phyloP scores from a whole-genome alignment of 2,797 vertebrate species.

The Bucorvus abyssinicus region DNA sequence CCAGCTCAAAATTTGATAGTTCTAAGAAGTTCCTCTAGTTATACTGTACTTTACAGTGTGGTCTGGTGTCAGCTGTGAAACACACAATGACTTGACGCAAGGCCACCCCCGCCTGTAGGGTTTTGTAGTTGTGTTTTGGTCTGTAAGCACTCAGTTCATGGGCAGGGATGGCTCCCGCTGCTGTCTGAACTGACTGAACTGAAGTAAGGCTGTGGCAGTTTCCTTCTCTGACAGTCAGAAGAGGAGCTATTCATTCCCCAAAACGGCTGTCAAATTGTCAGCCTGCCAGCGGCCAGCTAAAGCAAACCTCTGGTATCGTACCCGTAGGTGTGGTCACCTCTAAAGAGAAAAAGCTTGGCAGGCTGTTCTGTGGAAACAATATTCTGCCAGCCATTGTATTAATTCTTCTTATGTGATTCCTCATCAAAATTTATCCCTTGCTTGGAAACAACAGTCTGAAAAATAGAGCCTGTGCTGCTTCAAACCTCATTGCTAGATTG shows the following conservation, averaged over 20 bases:
- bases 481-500: background rate
- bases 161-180: background rate
- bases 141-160: background rate
- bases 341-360: background rate
- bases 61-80: background rate
- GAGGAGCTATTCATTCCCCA: background rate
- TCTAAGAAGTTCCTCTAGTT: background rate
- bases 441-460: background rate
- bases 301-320: background rate
- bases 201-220: background rate
- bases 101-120: background rate
- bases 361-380: background rate
- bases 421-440: background rate
- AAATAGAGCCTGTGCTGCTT: background rate
- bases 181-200: background rate
- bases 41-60: rapidly evolving
- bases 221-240: background rate
- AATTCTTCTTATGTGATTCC: background rate
- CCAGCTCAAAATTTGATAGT: background rate
- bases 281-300: background rate
- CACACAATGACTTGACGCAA: background rate
- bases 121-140: background rate
- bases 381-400: background rate
- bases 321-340: background rate
- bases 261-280: background rate